phyloP scores from a whole-genome alignment of 2,888 invertebrate genomes.

The Heliconius sara region DNA sequence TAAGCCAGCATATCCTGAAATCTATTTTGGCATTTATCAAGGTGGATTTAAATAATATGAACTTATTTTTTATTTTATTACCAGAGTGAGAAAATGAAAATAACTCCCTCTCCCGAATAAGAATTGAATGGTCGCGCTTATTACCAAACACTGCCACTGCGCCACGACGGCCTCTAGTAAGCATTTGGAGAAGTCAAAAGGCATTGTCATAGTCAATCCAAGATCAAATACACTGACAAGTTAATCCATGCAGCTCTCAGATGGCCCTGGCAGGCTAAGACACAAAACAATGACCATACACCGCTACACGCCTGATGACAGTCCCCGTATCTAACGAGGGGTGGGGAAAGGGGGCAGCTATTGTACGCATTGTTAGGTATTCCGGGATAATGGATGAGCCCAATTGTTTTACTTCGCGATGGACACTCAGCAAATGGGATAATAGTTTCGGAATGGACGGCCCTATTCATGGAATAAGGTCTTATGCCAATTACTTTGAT shows the following conservation, averaged over 20 bases:
- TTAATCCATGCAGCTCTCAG: conserved; percentile 29
- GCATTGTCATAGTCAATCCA: conserved; percentile 17
- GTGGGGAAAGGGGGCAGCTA: conserved; percentile 1
- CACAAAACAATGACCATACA: conserved; percentile 21
- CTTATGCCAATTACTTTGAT: conserved; percentile 9
- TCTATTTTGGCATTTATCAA: too few relatives aligned
- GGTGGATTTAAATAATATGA: too few relatives aligned
- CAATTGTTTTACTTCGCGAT: conserved; percentile 39
- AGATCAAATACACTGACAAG: conserved; percentile 20
- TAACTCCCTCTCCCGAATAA: too few relatives aligned
- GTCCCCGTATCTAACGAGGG: background rate
- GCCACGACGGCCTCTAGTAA: background rate
- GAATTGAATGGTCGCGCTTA: background rate
- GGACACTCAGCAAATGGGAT: conserved; percentile 39
- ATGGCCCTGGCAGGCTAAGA: conserved; percentile 28
- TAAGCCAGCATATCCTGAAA: too few relatives aligned
- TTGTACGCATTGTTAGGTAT: conserved; percentile 38
- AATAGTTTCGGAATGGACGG: conserved; percentile 39
- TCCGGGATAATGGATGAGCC: conserved; percentile 35
- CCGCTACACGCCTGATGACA: conserved; percentile 28
- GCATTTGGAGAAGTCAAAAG: background rate
- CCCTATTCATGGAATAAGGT: conserved; percentile 17
- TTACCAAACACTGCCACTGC: background rate
- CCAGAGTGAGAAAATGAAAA: too few relatives aligned
- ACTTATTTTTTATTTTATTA: too few relatives aligned